These are phyloP conservation scores for Drosophila teissieri DNA, from an alignment of 1,140 invertebrate genomes.

Conservation along the genomic window DNA sequence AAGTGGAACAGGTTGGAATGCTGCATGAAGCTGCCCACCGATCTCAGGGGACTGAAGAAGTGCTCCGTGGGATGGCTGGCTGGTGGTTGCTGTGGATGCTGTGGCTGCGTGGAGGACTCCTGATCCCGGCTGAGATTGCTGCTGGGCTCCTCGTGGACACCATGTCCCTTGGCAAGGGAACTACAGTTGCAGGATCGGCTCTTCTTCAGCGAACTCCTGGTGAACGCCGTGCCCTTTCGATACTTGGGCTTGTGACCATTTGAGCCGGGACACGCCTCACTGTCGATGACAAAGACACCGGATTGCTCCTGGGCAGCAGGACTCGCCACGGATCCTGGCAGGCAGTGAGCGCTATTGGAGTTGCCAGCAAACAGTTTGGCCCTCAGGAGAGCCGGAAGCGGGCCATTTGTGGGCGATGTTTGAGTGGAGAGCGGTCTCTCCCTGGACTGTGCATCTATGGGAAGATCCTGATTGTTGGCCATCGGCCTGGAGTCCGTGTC, in stretches of 20 bases:
- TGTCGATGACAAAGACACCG: conserved; percentile 75
- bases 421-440: conserved; percentile 54
- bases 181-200: conserved; percentile 71
- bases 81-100: conserved; percentile 18
- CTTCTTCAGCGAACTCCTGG: conserved; percentile 56
- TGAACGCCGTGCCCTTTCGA: conserved; percentile 61
- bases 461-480: conserved; percentile 10
- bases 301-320: background rate
- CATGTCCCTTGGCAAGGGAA: conserved; percentile 31
- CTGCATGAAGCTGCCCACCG: conserved; percentile 76
- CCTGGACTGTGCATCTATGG: conserved; percentile 1
- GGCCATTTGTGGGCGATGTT: conserved; percentile 67
- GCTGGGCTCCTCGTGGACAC: conserved; percentile 24
- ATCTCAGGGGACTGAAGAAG: conserved; percentile 72
- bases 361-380: conserved; percentile 52
- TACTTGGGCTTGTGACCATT: conserved; percentile 75
- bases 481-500: conserved; percentile 54
- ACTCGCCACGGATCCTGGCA: conserved; percentile 23
- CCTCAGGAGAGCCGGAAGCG: conserved; percentile 39
- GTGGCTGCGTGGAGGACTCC: background rate
- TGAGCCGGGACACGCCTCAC: conserved; percentile 47
- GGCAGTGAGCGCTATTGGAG: conserved; percentile 58
- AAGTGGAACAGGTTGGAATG: conserved; percentile 84
- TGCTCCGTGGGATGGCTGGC: conserved; percentile 34
- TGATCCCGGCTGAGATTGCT: conserved; percentile 20